These are phyloP conservation scores for Pterocles gutturalis DNA, from an alignment of 2,113 vertebrate genomes.

Conservation along the genomic window DNA sequence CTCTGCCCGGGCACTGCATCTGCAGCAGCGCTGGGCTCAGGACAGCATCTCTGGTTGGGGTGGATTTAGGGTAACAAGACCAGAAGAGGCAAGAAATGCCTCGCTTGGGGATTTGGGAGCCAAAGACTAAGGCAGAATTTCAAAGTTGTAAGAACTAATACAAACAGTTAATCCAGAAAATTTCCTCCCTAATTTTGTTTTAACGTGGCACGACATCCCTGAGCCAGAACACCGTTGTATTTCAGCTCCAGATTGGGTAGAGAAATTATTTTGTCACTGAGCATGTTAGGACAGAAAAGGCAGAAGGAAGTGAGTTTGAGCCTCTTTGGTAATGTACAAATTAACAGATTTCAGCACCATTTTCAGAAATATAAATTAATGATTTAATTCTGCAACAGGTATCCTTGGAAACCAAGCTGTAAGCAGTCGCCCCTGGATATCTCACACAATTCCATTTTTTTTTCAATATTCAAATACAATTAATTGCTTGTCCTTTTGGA, in stretches of 20 bases:
- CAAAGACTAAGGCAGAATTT: not conserved
- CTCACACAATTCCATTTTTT: not conserved
- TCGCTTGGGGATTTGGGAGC: not conserved
- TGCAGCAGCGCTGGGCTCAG: not conserved
- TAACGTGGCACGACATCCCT: not conserved
- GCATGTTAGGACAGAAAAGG: conserved; percentile 13
- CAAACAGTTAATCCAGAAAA: not conserved
- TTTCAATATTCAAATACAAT: conserved; percentile 28
- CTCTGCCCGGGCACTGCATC: not conserved
- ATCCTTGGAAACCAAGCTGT: conserved; percentile 56
- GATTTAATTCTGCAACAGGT: conserved; percentile 26
- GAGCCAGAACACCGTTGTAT: not conserved
- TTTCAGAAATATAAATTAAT: conserved; percentile 59
- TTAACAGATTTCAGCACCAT: conserved; percentile 36
- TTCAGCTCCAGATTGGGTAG: not conserved
- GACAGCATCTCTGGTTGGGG: not conserved
- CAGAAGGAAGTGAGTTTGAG: conserved; percentile 31
- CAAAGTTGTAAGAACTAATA: not conserved
- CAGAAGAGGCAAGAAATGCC: not conserved
- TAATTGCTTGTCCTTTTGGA: conserved; percentile 43
- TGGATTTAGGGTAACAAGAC: not conserved
- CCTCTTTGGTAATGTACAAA: conserved; percentile 39
- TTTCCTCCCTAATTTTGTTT: not conserved
- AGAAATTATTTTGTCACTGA: conserved; percentile 42
- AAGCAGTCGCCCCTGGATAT: not conserved